Conservation (phyloP, 1,140 invertebrate species). For the Adoxophyes honmai region DNA sequence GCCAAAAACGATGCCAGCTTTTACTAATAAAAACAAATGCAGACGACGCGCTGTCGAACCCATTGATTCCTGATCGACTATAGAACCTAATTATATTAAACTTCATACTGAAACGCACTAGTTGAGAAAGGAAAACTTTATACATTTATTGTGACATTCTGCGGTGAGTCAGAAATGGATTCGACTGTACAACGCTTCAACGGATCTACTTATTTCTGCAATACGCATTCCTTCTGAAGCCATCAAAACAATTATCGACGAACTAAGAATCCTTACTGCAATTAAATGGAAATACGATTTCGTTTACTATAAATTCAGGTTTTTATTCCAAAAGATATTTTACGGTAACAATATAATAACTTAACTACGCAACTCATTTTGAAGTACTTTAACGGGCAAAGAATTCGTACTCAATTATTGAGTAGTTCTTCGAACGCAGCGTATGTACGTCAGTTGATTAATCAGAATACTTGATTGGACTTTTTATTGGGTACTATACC, state of each 20-base stretch:
- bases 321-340: slow-evolving; percentile 19
- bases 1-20: too few species aligned
- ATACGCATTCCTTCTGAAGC: slow-evolving; percentile 4
- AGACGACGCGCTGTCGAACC: too few species aligned
- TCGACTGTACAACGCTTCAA: too few species aligned
- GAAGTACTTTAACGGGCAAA: slow-evolving; percentile 25
- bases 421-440: not conserved
- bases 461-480: slow-evolving; percentile 13
- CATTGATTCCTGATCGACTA: too few species aligned
- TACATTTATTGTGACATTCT: too few species aligned
- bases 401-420: slow-evolving; percentile 36
- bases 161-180: too few species aligned
- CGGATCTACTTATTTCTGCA: not conserved
- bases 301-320: slow-evolving; percentile 17
- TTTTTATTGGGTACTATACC: slow-evolving; percentile 6
- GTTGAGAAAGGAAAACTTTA: too few species aligned
- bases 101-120: too few species aligned
- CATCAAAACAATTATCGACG: not conserved
- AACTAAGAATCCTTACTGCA: slow-evolving; percentile 21
- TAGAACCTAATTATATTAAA: too few species aligned
- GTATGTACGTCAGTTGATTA: not conserved
- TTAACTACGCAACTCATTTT: slow-evolving; percentile 37
- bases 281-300: slow-evolving; percentile 34
- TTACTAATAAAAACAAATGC: too few species aligned
- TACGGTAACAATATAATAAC: slow-evolving; percentile 44